phyloP scores from a whole-genome alignment of 2,113 vertebrate genomes.

The Trematomus loennbergii region DNA sequence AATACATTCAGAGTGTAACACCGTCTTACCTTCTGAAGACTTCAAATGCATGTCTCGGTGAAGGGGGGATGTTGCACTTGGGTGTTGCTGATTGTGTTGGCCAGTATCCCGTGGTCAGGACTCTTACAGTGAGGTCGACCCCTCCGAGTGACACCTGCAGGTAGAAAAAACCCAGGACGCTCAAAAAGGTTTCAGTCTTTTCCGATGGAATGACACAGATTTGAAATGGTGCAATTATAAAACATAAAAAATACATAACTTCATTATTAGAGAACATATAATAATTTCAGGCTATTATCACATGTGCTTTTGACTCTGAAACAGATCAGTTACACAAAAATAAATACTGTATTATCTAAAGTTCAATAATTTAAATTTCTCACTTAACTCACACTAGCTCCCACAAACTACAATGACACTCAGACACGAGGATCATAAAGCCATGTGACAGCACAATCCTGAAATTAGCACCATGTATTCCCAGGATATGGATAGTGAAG shows the following conservation, averaged over 20 bases:
- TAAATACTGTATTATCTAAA: too few species aligned
- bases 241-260: neutral
- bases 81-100: slow-evolving; percentile 98
- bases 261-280: neutral
- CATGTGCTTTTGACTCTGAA: neutral
- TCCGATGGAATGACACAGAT: neutral
- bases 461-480: slow-evolving; percentile 30
- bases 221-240: neutral
- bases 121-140: slow-evolving; percentile 97
- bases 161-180: slow-evolving; percentile 25
- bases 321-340: neutral
- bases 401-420: slow-evolving; percentile 3
- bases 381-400: slow-evolving; percentile 9
- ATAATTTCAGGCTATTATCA: neutral
- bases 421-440: neutral
- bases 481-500: slow-evolving; percentile 17
- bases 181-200: slow-evolving; percentile 1
- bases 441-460: slow-evolving; percentile 7
- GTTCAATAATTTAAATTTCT: neutral
- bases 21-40: slow-evolving; percentile 94
- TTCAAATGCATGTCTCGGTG: slow-evolving; percentile 97
- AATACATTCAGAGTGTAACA: neutral
- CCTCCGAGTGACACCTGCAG: slow-evolving; percentile 93
- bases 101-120: slow-evolving; percentile 98
- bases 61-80: slow-evolving; percentile 98